Evolutionary conservation across 2,797 vertebrate genomes (phyloP), one percentile per base, ranked within the genome.

Genomic region (Sphenopsis melanotis): DNA sequence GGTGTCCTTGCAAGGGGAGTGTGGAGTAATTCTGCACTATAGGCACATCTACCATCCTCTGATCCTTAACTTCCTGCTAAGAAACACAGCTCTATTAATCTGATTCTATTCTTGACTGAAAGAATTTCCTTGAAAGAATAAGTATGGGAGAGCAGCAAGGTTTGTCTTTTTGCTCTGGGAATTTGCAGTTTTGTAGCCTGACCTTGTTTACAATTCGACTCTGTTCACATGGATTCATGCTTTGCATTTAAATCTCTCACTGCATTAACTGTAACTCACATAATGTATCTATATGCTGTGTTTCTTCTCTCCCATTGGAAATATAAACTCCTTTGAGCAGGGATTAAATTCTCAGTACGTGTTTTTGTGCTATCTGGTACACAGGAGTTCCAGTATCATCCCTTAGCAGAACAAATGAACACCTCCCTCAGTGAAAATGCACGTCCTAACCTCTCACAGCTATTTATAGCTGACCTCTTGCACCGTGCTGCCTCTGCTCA

Each of bases 191-290:
- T 88, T 77, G 22, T 36, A 91, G 46, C n/a, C 50, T 88, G 77
- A 86, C 34, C 83, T 91, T 90, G 61, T 78, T 94, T 86, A 81
- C 47, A 57, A 10, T 83, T 91, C 5, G 4, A 27, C 24, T 83
- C 50, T 49, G 34, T 39, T 88, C 65, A 60, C 65, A 71, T 17
- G 2, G 2, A 53, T 52, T 90, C 72, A 88, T 15, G 65, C 37
- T 90, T 50, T 88, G 80, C 69, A 82, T 93, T 94, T 82, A 61
- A 76, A 79, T 68, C 14, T 66, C 57, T 42, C 29, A n/a, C 61
- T 88, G 65, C 34, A 26, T 49, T 90, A 78, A 77, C 39, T 77
- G 21, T 49, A 93, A 74, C 24, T 75, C n/a, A 64, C 14, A 39
- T 53, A 13, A 10, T 3, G 4, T 13, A 69, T 29, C 44, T 64